A percentile compares a stretch with the other conserved stretches of the same genome.
These are phyloP conservation scores for Cryptus viduatorius DNA, from an alignment of 2,888 invertebrate genomes.

Conservation along the genomic window DNA sequence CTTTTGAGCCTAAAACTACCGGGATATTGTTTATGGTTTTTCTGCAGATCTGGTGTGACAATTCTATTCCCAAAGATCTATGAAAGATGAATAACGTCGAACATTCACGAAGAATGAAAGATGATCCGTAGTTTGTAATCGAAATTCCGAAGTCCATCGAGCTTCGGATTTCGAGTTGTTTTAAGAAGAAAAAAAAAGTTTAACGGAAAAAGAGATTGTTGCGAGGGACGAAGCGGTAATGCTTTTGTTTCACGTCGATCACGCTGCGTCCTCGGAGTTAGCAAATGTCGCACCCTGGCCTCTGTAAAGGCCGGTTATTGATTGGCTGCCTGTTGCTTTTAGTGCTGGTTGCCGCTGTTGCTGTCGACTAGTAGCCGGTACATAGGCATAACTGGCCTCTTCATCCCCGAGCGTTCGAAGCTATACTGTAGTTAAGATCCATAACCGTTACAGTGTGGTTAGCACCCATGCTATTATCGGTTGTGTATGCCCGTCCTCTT, in stretches of 20 bases:
- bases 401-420: slow-evolving; percentile 23
- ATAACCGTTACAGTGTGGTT: slow-evolving; percentile 3
- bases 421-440: slow-evolving; percentile 8
- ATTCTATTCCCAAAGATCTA: too few relatives aligned
- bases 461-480: slow-evolving; percentile 16
- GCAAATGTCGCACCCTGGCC: slow-evolving; percentile 75
- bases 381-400: slow-evolving; percentile 32
- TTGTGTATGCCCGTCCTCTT: slow-evolving; percentile 29
- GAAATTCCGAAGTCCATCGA: not conserved
- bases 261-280: slow-evolving; percentile 70
- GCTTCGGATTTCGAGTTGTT: not conserved
- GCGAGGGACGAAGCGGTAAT: slow-evolving; percentile 25
- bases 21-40: too few relatives aligned
- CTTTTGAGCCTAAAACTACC: too few relatives aligned
- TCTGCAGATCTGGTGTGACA: too few relatives aligned
- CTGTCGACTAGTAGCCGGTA: slow-evolving; percentile 65
- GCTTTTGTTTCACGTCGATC: slow-evolving; percentile 36
- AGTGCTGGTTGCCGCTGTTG: slow-evolving; percentile 75
- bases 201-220: not conserved
- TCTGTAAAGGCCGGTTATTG: slow-evolving; percentile 79
- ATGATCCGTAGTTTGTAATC: not conserved
- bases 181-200: not conserved
- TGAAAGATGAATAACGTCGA: too few relatives aligned
- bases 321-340: slow-evolving; percentile 84
- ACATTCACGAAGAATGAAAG: too few relatives aligned